Evolutionary conservation across 1,140 invertebrate species (phyloP).

Genomic region (Delia radicum): DNA sequence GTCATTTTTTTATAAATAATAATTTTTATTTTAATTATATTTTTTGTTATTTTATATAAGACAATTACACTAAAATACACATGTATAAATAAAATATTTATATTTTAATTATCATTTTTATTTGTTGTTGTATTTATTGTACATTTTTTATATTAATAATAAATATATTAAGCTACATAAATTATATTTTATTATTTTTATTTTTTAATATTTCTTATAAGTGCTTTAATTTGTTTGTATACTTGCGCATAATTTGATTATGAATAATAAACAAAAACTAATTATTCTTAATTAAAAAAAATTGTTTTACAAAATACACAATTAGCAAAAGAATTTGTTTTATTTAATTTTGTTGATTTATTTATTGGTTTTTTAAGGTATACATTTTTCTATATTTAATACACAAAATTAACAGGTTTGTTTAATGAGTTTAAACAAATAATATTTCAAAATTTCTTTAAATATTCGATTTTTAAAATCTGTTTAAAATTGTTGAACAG

Average conservation of each 20-base stretch:
- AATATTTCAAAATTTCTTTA: too few species aligned
- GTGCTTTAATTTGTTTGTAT: constrained; percentile 8
- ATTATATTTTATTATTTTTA: not conserved
- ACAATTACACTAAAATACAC: constrained; percentile 9
- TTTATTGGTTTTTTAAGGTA: too few species aligned
- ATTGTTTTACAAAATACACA: constrained; percentile 8
- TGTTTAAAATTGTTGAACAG: too few species aligned
- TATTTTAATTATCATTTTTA: not conserved
- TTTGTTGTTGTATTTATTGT: not conserved
- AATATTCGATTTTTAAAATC: too few species aligned
- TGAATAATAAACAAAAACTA: not conserved
- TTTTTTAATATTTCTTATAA: not conserved
- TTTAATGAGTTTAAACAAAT: too few species aligned
- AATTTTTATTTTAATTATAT: not conserved
- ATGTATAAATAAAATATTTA: constrained; percentile 8
- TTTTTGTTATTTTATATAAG: not conserved
- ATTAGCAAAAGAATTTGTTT: constrained; percentile 1
- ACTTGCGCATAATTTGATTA: constrained; percentile 11
- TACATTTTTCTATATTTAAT: too few species aligned
- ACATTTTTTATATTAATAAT: not conserved
- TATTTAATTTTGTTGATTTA: not conserved
- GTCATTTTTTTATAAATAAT: not conserved
- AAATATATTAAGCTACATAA: not conserved
- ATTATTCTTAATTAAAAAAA: not conserved
- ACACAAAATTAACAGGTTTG: too few species aligned